Evolutionary conservation across 1,140 invertebrate genomes (phyloP), one percentile per base, ranked within the genome.

Genomic region (Temnothorax curvispinosus): DNA sequence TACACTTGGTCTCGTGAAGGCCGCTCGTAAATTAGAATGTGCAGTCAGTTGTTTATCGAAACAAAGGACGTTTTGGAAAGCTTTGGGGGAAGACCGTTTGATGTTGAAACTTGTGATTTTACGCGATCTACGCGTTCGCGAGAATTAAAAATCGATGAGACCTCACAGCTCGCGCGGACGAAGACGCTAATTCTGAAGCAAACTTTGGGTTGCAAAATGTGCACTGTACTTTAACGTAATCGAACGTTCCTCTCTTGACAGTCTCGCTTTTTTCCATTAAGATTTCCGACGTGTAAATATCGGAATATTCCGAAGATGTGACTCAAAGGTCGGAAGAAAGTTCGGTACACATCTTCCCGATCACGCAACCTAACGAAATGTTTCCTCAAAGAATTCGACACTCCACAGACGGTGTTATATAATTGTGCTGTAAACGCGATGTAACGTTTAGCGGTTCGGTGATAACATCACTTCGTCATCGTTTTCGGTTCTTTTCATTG

Each of bases 351-450:
- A 77, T 67, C 52, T 56, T 38, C 21, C n/a, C 38, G 75, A 56
- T 86, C 86, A 78, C 75, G 86, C 69, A 89, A 89, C 54, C 75
- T 85, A 89, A 91, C 62, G 54, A 89, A 90, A 89, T 87, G 69
- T 64, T 87, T 88, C 64, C 60, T 85, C 65, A 88, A 86, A 75
- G n/a, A 69, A 87, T 75, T 75, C 27, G 15, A 15, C 41, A 60
- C 38, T 44, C 15, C 38, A 5, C 38, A 5, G 27, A 27, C 9
- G 13, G n/a, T 11, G 35, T 71, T 90, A 89, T 38, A 56, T 91
- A 91, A 91, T 75, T 67, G 35, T 5, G 5, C 1, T 50, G 58
- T 50, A 54, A 56, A 47, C 47, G 62, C 76, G 58, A 1, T 35
- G 21, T 56, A 87, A 86, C 71, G 56, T 62, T 90, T 69, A 65